Percentiles rank a stretch among this genome's conserved stretches.
These are phyloP conservation scores for Sarcophaga rosellei DNA, from an alignment of 2,888 invertebrate genomes.

Conservation along the genomic window DNA sequence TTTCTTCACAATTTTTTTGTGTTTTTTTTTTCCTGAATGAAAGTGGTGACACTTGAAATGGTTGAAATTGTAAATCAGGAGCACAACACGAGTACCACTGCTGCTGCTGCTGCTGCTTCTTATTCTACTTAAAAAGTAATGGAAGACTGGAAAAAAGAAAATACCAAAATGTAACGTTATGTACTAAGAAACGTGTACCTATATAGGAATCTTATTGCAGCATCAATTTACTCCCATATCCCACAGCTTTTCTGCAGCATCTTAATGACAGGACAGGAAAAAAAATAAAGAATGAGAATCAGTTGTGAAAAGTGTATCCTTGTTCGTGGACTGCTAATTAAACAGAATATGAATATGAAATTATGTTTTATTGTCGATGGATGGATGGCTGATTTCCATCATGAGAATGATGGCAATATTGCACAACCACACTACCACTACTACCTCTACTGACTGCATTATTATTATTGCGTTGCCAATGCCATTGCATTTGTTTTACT, in stretches of 20 bases:
- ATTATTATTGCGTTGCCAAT: no score
- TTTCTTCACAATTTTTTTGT: background rate
- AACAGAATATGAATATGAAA: constrained; percentile 61
- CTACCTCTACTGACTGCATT: no score
- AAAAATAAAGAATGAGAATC: constrained; percentile 7
- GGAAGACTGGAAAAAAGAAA: background rate
- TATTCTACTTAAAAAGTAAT: background rate
- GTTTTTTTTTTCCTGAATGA: constrained; percentile 35
- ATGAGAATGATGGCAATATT: background rate
- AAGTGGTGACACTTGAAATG: constrained; percentile 53
- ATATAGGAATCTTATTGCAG: background rate
- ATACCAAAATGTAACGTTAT: background rate
- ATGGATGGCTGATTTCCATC: background rate
- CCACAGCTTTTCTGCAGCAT: constrained; percentile 23
- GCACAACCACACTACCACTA: background rate
- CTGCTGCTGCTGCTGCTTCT: background rate
- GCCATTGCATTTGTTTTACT: no score
- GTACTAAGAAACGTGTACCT: background rate
- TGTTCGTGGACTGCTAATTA: constrained; percentile 54
- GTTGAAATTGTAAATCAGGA: constrained; percentile 49
- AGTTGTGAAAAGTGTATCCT: constrained; percentile 3
- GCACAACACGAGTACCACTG: constrained; percentile 26
- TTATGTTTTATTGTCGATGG: constrained; percentile 51
- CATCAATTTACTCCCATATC: background rate
- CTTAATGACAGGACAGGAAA: background rate